Evolutionary conservation across 2,888 invertebrate species (phyloP), one percentile per base, ranked within the genome.

Genomic region (Diarsia rubi): DNA sequence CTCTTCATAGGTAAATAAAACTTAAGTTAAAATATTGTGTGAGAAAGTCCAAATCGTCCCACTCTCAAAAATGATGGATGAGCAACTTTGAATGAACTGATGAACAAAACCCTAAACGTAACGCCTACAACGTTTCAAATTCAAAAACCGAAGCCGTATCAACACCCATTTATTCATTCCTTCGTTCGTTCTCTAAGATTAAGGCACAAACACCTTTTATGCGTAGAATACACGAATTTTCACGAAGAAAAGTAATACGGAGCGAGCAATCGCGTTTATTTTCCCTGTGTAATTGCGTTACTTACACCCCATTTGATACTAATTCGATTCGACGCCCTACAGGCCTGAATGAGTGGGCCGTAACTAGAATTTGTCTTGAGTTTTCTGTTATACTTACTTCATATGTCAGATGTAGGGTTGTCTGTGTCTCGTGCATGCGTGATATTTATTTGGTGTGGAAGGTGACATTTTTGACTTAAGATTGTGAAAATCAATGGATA

Each of bases 221-320:
- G 57, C 42, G 44, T 3, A 14, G 47, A 72, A 19, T 37, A 73
- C 63, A 54, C 57, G 63, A 70, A 52, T 67, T 73, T 85, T 63
- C 31, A 6, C 63, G n/a, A 73, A 79, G 65, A 74, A 69, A 74
- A 66, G 67, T 68, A 75, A 72, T 65, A 71, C 63, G 49, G 68
- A 81, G 62, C 70, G 66, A 81, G 64, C 74, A 75, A 81, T 75
- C 67, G 69, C 70, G 69, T 84, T 83, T 79, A 85, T 81, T 85
- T 78, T 47, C 60, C 59, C 37, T 52, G 77, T 83, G 86, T 86
- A 87, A 86, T 87, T 86, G 81, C 74, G 57, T 86, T 83, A 86
- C 63, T 64, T 73, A 73, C 90, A 86, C 85, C 80, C 89, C 86
- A 90, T 91, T 91, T 88, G 87, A 87, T 85, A 79, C 84, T 90